Base-by-base conservation (phyloP, 2,797 vertebrate genomes). In the Diplodus sargus region DNA sequence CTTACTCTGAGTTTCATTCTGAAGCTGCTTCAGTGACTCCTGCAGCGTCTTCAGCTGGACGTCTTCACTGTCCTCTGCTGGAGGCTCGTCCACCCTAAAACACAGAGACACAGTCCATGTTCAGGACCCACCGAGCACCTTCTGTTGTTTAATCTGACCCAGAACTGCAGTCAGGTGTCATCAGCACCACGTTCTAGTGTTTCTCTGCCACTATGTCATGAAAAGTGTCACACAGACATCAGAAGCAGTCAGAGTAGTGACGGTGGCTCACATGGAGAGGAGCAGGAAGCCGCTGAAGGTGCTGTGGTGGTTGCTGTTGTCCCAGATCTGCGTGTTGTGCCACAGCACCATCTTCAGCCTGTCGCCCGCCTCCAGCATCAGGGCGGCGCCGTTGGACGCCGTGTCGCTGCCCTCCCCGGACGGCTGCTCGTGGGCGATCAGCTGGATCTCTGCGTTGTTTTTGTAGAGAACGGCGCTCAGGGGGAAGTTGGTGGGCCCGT, bases 251-350 rank as follows among this genome's bases (percentile, higher is more conserved):
- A 28, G 28, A 12, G 52, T 2, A 5, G 51, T 53, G 6, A 0
- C 8, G 22, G 52, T 51, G 22, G 4, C 76, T 86, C 49, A 85
- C 85, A 89, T 47, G 20, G 87, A 65, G 81, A 86, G 91, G 16
- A 93, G 74, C 81, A 91, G 90, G 87, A 90, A 89, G 70, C 87
- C 85, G 0, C 74, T 90, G 89, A 90, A 90, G 80, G 89, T 91
- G 86, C 89, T 92, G 86, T 90, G 89, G 72, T 87, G 90, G 83
- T 89, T 88, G 78, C 75, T 75, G 90, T 91, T 91, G 87, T 93
- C 90, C 85, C 87, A 92, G 83, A 92, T 84, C 52, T 92, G 92
- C 2, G 90, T 90, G 70, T 88, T 28, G 0, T 78, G 73, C 90
- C 83, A 90, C 71, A 93, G 86, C 51, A 56, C 0, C 82, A 93